Percentiles rank a stretch among this genome's conserved stretches.
Evolutionary conservation across 1,140 invertebrate genomes (phyloP).

Genomic region (Brachionus koreanus): DNA sequence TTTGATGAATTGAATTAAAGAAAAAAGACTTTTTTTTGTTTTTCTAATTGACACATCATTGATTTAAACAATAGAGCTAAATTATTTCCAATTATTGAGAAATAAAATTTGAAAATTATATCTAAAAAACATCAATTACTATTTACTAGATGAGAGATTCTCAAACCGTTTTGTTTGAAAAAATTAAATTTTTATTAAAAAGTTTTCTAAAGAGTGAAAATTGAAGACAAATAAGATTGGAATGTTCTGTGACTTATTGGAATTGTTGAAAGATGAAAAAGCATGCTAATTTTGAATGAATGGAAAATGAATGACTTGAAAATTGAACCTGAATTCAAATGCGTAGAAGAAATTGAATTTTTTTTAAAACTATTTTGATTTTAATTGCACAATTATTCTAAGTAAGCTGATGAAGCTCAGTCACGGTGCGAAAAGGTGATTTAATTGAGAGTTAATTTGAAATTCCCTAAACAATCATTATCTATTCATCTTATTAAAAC

Average conservation of each 20-base stretch:
- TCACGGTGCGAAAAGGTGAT: background rate
- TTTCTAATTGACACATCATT: background rate
- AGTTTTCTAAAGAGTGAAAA: too few species aligned
- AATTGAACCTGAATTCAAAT: background rate
- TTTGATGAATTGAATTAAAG: too few species aligned
- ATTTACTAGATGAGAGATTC: background rate
- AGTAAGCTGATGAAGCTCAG: background rate
- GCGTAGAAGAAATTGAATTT: background rate
- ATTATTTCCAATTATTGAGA: too few species aligned
- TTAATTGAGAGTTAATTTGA: background rate
- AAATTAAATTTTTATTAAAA: background rate
- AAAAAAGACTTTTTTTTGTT: too few species aligned
- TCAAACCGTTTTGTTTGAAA: background rate
- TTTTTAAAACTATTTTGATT: too few species aligned
- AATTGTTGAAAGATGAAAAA: too few species aligned
- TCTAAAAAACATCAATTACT: background rate
- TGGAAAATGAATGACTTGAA: background rate
- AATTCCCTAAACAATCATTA: background rate
- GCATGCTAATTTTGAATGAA: background rate
- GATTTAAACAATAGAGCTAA: background rate
- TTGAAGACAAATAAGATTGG: too few species aligned
- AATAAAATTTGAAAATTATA: background rate
- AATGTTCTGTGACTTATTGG: too few species aligned
- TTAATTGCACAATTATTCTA: background rate
- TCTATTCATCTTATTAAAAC: slow-evolving; percentile 21